These are phyloP conservation scores for Lypha dubia DNA, from an alignment of 2,888 invertebrate genomes.

Conservation along the genomic window DNA sequence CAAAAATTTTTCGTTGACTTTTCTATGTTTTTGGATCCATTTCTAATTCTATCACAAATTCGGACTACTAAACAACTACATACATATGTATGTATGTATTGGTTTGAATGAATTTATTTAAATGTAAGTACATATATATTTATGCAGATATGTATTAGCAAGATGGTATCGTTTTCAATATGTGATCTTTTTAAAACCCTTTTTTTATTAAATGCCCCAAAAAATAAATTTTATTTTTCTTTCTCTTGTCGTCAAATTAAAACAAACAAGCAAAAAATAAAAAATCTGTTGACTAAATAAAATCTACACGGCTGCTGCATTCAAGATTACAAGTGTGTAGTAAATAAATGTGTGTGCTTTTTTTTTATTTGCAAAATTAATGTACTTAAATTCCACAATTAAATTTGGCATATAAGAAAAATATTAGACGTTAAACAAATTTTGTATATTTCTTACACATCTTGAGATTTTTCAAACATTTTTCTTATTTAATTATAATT, in stretches of 20 bases:
- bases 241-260: slow-evolving; percentile 53
- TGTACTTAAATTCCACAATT: slow-evolving; percentile 67
- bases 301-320: slow-evolving; percentile 35
- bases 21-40: too few species aligned
- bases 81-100: too few species aligned
- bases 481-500: slow-evolving; percentile 50
- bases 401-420: slow-evolving; percentile 48
- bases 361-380: slow-evolving; percentile 40
- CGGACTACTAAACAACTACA: too few species aligned
- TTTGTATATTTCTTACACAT: slow-evolving; percentile 47
- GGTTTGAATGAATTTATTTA: too few species aligned
- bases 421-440: slow-evolving; percentile 39
- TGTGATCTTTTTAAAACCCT: background rate
- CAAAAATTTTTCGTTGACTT: too few species aligned
- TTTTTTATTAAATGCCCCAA: background rate
- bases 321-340: slow-evolving; percentile 29
- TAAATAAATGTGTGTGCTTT: slow-evolving; percentile 37
- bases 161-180: too few species aligned
- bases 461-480: slow-evolving; percentile 35
- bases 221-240: background rate
- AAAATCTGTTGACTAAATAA: slow-evolving; percentile 18
- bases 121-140: too few species aligned
- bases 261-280: slow-evolving; percentile 5
- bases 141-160: too few species aligned
- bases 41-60: too few species aligned